Evolutionary conservation across 2,113 vertebrate genomes (phyloP), one percentile per base, ranked within the genome.

Genomic region (Tenebrosternarchus preto): DNA sequence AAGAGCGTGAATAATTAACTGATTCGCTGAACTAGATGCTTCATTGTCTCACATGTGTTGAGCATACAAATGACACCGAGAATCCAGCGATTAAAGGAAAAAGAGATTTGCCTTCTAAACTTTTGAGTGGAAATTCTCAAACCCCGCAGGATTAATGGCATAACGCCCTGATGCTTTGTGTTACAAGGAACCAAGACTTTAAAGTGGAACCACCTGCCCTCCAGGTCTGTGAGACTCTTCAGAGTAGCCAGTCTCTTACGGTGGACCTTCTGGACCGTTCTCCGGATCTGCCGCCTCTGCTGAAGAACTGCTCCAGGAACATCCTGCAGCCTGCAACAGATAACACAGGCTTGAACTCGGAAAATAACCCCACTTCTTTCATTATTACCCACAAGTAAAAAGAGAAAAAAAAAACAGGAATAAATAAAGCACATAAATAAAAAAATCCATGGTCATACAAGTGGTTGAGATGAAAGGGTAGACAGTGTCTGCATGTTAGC

Each of bases 401-500:
- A 15, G 43, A 50, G 43, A 50, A 12, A 50, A 12, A 15, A 50
- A 15, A 50, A 50, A 50, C 9, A 50, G 43, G 43, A 50, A 50
- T 50, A 50, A 50, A 50, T 50, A 19, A n/a, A 61, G 8, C 19
- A 77, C 29, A 24, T 5, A 70, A 22, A 24, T 46, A 33, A 75
- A 29, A 9, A 33, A 12, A 74, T 36, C n/a, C 12, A 9, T 24
- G 22, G 12, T n/a, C 43, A 29, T 69, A 95, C 94, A 90, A 89
- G 60, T 95, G 94, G 66, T 92, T 92, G 83, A 91, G 92, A 83
- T 94, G 94, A 1, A 80, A 70, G 0, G 93, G 90, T 82, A 93
- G 93, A 84, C 94, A 94, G 60, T 93, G 91, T 0, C 92, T 87
- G 77, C 94, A 95, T 4, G 92, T 93, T 3, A 94, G 90, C 0